phyloP scores from a whole-genome alignment of 2,888 invertebrate species.

The Lasioglossum malachurum region DNA sequence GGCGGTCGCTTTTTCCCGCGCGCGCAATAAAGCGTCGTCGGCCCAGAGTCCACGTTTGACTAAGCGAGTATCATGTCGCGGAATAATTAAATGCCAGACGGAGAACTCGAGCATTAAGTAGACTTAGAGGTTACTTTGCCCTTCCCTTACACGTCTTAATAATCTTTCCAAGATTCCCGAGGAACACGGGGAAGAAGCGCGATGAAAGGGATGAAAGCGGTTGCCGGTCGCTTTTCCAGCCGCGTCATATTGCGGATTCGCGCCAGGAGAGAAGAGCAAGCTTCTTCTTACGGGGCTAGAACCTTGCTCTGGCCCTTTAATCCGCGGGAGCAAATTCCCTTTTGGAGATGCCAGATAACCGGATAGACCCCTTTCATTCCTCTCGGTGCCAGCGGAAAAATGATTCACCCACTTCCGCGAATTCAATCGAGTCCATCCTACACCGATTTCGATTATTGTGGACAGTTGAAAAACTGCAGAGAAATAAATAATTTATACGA shows the following conservation, averaged over 20 bases:
- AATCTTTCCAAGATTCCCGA: constrained; percentile 63
- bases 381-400: neutral
- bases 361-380: neutral
- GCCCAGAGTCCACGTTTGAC: constrained; percentile 25
- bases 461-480: neutral
- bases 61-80: constrained; percentile 47
- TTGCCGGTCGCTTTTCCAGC: constrained; percentile 26
- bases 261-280: neutral
- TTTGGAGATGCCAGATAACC: neutral
- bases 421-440: neutral
- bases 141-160: constrained; percentile 62
- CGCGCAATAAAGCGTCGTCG: constrained; percentile 33
- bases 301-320: constrained; percentile 37
- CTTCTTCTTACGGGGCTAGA: neutral
- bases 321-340: constrained; percentile 33
- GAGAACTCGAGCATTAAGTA: constrained; percentile 55
- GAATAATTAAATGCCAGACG: constrained; percentile 66
- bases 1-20: neutral
- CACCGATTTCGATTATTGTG: too few relatives aligned
- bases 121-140: constrained; percentile 63
- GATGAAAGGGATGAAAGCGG: constrained; percentile 54
- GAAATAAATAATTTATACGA: neutral
- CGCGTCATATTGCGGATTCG: constrained; percentile 53
- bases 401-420: neutral
- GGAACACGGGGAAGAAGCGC: constrained; percentile 8